Percentiles rank a stretch among this genome's conserved stretches.
Conservation (phyloP, 2,797 vertebrate genomes). For the Mustela erminea region DNA sequence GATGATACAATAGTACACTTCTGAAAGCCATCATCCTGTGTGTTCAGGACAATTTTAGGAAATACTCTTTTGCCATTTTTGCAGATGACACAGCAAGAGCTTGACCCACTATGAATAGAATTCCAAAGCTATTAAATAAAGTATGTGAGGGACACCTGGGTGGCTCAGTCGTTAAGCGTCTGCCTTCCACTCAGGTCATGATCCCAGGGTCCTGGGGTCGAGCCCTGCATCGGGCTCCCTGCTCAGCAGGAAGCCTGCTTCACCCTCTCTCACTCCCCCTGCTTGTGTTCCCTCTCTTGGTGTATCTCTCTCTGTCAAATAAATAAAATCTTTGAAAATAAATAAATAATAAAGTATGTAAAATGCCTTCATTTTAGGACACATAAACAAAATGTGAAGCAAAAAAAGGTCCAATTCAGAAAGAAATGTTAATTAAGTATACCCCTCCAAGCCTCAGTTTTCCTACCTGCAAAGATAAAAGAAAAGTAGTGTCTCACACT, state of each 20-base stretch:
- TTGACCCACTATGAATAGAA: neutral
- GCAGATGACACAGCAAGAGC: neutral
- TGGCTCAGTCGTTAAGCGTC: no score
- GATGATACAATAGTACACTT: neutral
- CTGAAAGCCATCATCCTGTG: neutral
- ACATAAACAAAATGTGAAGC: neutral
- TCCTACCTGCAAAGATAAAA: neutral
- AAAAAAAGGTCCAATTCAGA: neutral
- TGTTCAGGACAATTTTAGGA: constrained; percentile 38
- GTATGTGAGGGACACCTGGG: no score
- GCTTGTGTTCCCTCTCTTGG: no score
- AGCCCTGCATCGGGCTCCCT: no score
- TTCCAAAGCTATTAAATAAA: neutral
- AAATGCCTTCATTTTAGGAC: neutral
- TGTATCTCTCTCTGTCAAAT: no score
- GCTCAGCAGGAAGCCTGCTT: no score
- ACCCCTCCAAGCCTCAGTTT: neutral
- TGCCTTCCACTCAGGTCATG: no score
- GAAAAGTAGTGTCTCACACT: neutral
- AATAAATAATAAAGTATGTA: neutral
- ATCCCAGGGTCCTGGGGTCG: no score
- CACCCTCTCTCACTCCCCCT: no score
- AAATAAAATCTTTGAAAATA: no score
- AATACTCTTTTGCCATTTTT: neutral
- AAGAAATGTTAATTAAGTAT: neutral